Conservation (phyloP, 2,888 invertebrate genomes). For the Agrochola litura region DNA sequence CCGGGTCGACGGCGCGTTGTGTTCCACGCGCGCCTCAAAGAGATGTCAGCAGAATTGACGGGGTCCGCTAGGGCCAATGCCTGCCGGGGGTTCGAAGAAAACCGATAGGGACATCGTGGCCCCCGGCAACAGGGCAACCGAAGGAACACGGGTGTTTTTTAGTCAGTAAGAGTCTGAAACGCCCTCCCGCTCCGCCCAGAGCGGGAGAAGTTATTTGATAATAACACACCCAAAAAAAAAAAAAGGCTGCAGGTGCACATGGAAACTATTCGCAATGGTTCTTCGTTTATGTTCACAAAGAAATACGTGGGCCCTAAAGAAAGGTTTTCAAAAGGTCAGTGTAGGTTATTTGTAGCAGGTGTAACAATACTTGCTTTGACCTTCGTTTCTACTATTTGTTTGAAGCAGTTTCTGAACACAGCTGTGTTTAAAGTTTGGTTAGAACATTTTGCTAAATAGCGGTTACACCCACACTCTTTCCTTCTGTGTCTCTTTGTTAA, state of each 20-base stretch:
- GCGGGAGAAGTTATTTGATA: too few species aligned
- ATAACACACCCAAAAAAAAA: too few species aligned
- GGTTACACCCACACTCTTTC: background rate
- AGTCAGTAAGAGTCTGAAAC: too few species aligned
- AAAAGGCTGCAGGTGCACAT: background rate
- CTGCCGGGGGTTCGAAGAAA: too few species aligned
- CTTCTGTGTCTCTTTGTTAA: background rate
- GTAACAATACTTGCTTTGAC: conserved; percentile 37
- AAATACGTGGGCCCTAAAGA: conserved; percentile 24
- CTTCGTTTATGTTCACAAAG: background rate
- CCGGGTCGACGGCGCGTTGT: too few species aligned
- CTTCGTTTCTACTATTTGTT: conserved; percentile 39
- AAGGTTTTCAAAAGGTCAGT: conserved; percentile 42
- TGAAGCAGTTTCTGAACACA: conserved; percentile 14
- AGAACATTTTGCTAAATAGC: conserved; percentile 6
- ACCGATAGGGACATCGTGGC: too few species aligned
- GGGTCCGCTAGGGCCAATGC: too few species aligned
- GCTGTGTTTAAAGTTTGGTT: conserved; percentile 21
- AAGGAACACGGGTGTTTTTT: too few species aligned
- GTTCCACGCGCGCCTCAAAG: too few species aligned
- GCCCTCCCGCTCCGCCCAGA: too few species aligned
- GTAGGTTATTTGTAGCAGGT: conserved; percentile 28
- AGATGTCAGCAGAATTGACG: too few species aligned
- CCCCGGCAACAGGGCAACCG: too few species aligned
- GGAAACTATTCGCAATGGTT: background rate